Percentiles rank a stretch among this genome's conserved stretches.
Conservation (phyloP, 2,888 invertebrate genomes). For the Acheta domesticus region DNA sequence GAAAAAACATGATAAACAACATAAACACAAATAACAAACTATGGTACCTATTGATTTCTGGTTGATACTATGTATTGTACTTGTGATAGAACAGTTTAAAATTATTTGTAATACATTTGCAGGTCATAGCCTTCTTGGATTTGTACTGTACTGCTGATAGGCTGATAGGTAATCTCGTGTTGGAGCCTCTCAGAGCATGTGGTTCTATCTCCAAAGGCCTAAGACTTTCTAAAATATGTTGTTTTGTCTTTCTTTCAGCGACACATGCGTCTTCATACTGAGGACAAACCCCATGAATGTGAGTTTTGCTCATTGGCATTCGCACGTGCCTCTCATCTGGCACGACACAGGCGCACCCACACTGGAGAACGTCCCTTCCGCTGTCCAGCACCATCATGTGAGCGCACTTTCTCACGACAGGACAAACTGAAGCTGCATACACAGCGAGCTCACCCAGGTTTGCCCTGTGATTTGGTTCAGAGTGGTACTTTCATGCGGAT, state of each 20-base stretch:
- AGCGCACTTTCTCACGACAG: constrained; percentile 66
- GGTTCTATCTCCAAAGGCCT: too few species aligned
- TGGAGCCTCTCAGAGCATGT: too few species aligned
- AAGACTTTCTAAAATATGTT: too few species aligned
- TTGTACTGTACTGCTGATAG: too few species aligned
- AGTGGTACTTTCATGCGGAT: not conserved
- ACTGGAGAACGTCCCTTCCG: constrained; percentile 77
- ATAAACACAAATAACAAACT: too few species aligned
- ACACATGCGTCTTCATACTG: constrained; percentile 40
- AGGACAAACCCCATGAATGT: constrained; percentile 41
- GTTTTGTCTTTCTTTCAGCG: constrained; percentile 31
- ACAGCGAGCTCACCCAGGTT: constrained; percentile 42
- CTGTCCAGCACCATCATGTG: constrained; percentile 63
- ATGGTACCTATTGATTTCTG: too few species aligned
- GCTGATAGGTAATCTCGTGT: too few species aligned
- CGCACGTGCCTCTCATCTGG: constrained; percentile 65
- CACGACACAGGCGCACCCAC: constrained; percentile 73
- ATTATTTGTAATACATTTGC: too few species aligned
- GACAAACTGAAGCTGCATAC: constrained; percentile 69
- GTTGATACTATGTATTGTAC: too few species aligned
- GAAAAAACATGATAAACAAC: too few species aligned
- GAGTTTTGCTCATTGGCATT: constrained; percentile 47
- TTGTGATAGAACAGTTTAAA: too few species aligned
- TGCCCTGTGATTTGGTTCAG: not conserved
- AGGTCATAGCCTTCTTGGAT: too few species aligned